Percentiles rank a stretch among this genome's conserved stretches.
These are phyloP conservation scores for Amphibalanus amphitrite DNA, from an alignment of 1,140 invertebrate species.

Conservation along the genomic window DNA sequence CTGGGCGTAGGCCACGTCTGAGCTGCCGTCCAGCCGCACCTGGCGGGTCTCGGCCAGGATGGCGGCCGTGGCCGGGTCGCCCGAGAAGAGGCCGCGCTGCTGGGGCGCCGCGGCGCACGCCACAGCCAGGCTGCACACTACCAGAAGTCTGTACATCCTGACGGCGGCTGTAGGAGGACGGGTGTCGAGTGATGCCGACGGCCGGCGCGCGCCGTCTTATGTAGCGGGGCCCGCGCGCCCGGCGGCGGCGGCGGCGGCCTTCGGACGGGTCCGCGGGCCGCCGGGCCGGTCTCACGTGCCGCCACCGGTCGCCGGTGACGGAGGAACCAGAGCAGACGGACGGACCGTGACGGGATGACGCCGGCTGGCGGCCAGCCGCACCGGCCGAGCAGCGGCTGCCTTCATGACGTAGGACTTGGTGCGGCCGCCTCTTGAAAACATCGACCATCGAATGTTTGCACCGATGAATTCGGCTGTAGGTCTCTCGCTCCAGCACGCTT, in stretches of 20 bases:
- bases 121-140: not conserved
- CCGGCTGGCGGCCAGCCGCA: no score
- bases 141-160: not conserved
- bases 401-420: no score
- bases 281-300: no score
- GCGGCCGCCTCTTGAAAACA: no score
- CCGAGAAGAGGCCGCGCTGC: not conserved
- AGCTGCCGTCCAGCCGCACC: conserved; percentile 56
- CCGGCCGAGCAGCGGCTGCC: no score
- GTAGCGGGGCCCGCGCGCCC: not conserved
- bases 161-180: not conserved
- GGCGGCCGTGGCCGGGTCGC: conserved; percentile 40
- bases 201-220: not conserved
- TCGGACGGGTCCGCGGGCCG: not conserved
- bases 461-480: no score
- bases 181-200: not conserved
- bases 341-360: no score
- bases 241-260: not conserved
- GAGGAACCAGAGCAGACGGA: no score
- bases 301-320: no score
- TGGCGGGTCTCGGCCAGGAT: conserved; percentile 65
- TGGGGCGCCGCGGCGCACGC: no score
- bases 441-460: no score
- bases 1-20: conserved; percentile 62
- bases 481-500: no score